Base-by-base conservation (phyloP, 2,888 invertebrate species). In the Chromoteleia sp. region DNA sequence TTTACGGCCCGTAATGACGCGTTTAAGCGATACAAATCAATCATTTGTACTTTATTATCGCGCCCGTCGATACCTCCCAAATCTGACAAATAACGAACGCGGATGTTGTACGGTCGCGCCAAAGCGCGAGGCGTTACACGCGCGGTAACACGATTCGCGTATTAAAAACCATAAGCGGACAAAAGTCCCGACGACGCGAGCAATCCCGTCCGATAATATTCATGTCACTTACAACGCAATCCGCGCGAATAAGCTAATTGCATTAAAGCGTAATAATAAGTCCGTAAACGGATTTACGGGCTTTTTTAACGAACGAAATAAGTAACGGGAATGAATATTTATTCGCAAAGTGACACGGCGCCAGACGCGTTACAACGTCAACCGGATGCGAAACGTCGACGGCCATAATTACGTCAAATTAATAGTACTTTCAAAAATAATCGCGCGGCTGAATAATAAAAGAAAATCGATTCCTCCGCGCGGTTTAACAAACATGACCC, bases 361-460 rank as follows among this genome's bases (percentile, higher is more conserved):
- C 30, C 61, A 48, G 61, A 59, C 61, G 61, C 61, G 52, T 17
- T 45, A 39, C 48, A 39, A n/a, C 54, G 71, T 73, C 71, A 73
- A 30, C 79, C 67, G 73, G 73, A 79, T 73, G 25, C 68, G 54
- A 68, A 68, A 68, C 17, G 74, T 74, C 71, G 61, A 5, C 70
- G 68, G 45, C 25, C 63, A 70, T 70, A 70, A 80, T 80, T 74
- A 80, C 63, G 68, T 74, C 79, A 79, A 79, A 79, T 79, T 74
- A 68, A 74, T 61, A 61, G 73, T 41, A 56, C 61, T 68, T 61
- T 56, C 30, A 74, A 74, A 79, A 68, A 74, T 71, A 65, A 71
- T 65, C 54, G 71, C 41, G 15, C 43, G 54, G 12, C 39, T 59
- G 59, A 73, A 74, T 79, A 73, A 79, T 78, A 65, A 78, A 73